Evolutionary conservation across 2,888 invertebrate genomes (phyloP).

Genomic region (Byasa hedistus): DNA sequence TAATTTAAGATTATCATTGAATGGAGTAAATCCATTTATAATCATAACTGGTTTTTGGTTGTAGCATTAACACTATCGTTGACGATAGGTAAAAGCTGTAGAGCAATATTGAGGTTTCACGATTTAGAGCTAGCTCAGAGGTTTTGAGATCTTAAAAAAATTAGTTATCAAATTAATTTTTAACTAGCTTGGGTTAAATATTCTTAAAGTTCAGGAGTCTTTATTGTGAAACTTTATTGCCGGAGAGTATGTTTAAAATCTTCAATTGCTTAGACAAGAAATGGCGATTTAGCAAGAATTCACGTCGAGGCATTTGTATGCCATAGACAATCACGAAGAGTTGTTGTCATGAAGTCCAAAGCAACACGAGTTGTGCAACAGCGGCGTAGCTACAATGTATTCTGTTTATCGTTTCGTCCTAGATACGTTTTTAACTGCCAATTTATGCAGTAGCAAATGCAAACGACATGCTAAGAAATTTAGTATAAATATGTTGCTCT

Average conservation of each 20-base stretch:
- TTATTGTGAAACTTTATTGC: not conserved
- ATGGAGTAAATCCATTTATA: no score
- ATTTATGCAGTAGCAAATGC: constrained; percentile 10
- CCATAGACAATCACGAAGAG: not conserved
- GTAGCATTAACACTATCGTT: no score
- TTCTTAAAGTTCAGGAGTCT: no score
- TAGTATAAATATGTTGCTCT: not conserved
- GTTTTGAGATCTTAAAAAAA: no score
- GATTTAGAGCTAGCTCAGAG: no score
- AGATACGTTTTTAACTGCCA: constrained; percentile 8
- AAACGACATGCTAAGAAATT: constrained; percentile 2
- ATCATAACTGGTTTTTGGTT: no score
- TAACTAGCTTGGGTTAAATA: no score
- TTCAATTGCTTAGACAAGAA: not conserved
- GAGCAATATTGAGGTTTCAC: no score
- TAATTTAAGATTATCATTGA: no score
- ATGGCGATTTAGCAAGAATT: not conserved
- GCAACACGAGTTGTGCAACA: not conserved
- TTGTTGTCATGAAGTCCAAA: not conserved
- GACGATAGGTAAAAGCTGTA: no score
- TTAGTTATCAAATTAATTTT: no score
- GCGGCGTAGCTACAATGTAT: not conserved
- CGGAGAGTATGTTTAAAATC: not conserved
- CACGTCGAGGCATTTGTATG: constrained; percentile 7
- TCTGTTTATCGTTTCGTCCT: constrained; percentile 14